phyloP scores from a whole-genome alignment of 2,888 invertebrate species.

The Ametastegia equiseti region DNA sequence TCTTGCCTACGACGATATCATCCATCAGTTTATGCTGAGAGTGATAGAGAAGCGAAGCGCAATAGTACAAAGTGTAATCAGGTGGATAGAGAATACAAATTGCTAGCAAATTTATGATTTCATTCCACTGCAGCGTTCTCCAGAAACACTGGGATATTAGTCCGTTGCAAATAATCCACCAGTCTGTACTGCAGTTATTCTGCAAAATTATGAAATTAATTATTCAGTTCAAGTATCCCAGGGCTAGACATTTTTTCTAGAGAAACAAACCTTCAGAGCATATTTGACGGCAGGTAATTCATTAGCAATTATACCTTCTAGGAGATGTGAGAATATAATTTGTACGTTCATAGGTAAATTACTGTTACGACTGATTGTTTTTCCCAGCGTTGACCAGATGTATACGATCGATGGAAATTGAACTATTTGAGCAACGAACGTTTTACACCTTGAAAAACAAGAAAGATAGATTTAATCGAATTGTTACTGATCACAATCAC shows the following conservation, averaged over 20 bases:
- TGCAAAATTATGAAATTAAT: constrained; percentile 51
- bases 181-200: constrained; percentile 68
- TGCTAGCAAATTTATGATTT: constrained; percentile 69
- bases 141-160: constrained; percentile 70
- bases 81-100: constrained; percentile 70
- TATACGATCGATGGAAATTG: constrained; percentile 69
- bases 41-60: constrained; percentile 67
- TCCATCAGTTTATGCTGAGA: constrained; percentile 65
- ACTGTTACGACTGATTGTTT: constrained; percentile 64
- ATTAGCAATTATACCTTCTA: constrained; percentile 67
- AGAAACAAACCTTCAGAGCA: constrained; percentile 67
- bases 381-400: constrained; percentile 68
- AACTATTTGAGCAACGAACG: constrained; percentile 67
- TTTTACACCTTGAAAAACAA: constrained; percentile 65
- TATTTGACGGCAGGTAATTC: constrained; percentile 68
- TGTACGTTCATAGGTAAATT: constrained; percentile 64
- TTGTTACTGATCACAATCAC: background rate
- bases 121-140: constrained; percentile 70
- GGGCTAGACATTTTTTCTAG: background rate
- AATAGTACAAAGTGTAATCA: constrained; percentile 72
- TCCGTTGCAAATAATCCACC: constrained; percentile 72
- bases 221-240: background rate
- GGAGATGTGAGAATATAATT: constrained; percentile 67
- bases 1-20: constrained; percentile 64
- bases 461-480: background rate